phyloP scores from a whole-genome alignment of 2,113 vertebrate species.

The Capreolus pygargus region DNA sequence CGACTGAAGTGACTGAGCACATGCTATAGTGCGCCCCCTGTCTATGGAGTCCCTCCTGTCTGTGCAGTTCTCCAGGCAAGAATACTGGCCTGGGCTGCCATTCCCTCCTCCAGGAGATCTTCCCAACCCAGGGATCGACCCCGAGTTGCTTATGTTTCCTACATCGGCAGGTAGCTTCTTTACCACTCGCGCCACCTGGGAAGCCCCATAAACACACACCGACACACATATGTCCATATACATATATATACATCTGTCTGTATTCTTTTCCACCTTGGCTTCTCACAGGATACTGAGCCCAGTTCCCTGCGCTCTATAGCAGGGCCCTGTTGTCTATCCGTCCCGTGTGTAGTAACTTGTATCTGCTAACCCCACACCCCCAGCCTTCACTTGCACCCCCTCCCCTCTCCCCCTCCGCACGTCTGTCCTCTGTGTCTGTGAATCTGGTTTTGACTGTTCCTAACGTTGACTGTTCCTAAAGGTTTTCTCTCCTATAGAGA shows the following conservation, averaged over 20 bases:
- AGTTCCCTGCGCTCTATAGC: neutral
- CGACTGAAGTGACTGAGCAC: neutral
- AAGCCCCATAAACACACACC: neutral
- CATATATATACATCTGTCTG: neutral
- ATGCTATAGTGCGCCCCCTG: neutral
- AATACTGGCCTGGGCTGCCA: neutral
- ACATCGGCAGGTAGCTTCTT: neutral
- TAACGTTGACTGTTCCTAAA: too few species aligned
- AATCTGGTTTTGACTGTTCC: neutral
- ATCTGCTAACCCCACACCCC: neutral
- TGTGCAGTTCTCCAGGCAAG: neutral
- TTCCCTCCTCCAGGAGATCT: neutral
- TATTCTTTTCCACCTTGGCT: neutral
- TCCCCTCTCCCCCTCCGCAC: neutral
- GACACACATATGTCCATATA: neutral
- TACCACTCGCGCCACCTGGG: neutral
- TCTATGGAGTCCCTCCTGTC: neutral
- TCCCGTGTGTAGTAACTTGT: accelerated
- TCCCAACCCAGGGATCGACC: neutral
- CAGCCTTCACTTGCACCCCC: accelerated
- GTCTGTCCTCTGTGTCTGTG: neutral
- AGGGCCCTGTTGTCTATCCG: neutral
- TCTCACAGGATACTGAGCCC: neutral
- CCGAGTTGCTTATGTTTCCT: accelerated
- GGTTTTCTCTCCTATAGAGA: neutral